These are phyloP conservation scores for Lethocerus indicus DNA, from an alignment of 1,140 invertebrate genomes.

Conservation along the genomic window DNA sequence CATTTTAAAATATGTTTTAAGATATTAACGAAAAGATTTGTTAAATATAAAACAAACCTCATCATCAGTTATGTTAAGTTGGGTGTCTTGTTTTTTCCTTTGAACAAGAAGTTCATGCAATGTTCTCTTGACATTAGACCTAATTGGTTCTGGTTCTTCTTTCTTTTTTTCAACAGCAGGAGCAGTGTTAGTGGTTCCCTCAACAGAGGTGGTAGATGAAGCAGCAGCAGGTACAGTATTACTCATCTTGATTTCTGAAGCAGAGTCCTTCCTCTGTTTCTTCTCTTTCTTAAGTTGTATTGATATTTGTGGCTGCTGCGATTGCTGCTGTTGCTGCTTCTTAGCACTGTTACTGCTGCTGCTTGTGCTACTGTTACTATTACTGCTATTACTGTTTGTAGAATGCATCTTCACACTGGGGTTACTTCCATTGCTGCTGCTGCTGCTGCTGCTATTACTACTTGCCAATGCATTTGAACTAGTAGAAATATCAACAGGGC, in stretches of 20 bases:
- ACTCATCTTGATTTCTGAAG: constrained; percentile 2
- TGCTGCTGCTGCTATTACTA: too few species aligned
- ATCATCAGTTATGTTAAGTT: constrained; percentile 40
- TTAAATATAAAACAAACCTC: constrained; percentile 28
- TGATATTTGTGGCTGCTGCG: background rate
- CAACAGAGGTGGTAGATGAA: too few species aligned
- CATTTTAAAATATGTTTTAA: background rate
- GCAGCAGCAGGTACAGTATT: too few species aligned
- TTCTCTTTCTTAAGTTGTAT: background rate
- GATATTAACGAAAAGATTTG: background rate
- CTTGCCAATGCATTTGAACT: too few species aligned
- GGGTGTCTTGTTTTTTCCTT: constrained; percentile 42
- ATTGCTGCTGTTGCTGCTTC: background rate
- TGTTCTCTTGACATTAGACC: constrained; percentile 63
- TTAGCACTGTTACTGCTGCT: too few species aligned
- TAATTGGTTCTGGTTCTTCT: constrained; percentile 50
- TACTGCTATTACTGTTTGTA: too few species aligned
- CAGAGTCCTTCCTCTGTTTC: constrained; percentile 15
- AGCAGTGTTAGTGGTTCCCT: background rate
- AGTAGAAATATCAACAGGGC: too few species aligned
- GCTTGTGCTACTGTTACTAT: too few species aligned
- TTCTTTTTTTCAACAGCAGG: background rate
- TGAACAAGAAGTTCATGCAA: constrained; percentile 48
- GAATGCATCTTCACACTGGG: too few species aligned
- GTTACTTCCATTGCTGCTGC: too few species aligned